phyloP scores from a whole-genome alignment of 2,888 invertebrate species.

The Gibbula magus region DNA sequence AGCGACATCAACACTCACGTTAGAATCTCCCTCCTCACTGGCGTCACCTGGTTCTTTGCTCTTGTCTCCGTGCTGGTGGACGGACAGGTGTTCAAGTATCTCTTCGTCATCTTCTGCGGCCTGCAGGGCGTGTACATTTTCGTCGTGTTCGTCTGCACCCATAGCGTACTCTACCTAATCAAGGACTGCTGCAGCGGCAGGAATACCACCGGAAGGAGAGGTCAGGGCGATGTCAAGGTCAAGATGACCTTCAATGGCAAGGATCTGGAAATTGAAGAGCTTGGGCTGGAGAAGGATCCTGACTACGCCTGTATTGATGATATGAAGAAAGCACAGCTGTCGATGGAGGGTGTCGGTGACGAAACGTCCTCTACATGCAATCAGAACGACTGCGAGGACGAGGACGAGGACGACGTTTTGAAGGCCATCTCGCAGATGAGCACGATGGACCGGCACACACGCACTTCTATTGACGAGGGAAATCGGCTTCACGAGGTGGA shows the following conservation, averaged over 20 bases:
- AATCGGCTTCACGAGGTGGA: background rate
- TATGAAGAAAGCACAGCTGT: background rate
- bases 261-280: background rate
- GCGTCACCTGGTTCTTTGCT: slow-evolving; percentile 40
- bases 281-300: background rate
- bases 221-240: background rate
- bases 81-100: background rate
- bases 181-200: background rate
- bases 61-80: slow-evolving; percentile 25
- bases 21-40: slow-evolving; percentile 45
- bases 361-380: background rate
- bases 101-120: slow-evolving; percentile 1
- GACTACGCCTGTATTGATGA: background rate
- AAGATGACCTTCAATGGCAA: background rate
- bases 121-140: slow-evolving; percentile 7
- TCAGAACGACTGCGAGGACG: background rate
- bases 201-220: background rate
- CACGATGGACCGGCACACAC: background rate
- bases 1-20: slow-evolving; percentile 36
- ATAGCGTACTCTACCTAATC: background rate
- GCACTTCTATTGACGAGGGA: background rate
- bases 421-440: background rate
- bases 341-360: background rate
- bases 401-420: background rate
- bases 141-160: slow-evolving; percentile 6